These are phyloP conservation scores for Danio aesculapii DNA, from an alignment of 2,797 vertebrate genomes.

Conservation along the genomic window DNA sequence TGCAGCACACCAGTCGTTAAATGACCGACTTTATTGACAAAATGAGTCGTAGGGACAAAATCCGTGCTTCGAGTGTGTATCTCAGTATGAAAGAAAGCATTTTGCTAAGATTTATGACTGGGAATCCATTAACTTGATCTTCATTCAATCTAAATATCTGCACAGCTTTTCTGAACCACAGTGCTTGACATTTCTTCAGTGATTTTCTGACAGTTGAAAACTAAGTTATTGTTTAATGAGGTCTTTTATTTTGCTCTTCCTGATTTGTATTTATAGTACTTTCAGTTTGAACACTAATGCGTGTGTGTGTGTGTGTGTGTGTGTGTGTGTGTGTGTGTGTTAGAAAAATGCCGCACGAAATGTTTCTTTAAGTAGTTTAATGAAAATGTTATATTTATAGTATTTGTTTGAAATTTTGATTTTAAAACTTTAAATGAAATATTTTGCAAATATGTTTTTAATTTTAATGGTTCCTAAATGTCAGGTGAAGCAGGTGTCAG, in stretches of 20 bases:
- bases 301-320: no score
- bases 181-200: not conserved
- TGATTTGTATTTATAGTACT: not conserved
- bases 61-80: no score
- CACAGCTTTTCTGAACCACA: not conserved
- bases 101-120: not conserved
- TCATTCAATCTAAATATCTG: not conserved
- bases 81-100: not conserved
- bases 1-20: conserved; percentile 27
- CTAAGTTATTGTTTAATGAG: not conserved
- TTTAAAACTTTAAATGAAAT: not conserved
- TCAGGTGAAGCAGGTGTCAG: not conserved
- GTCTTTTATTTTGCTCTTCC: conserved; percentile 6
- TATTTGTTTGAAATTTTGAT: not conserved
- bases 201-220: not conserved
- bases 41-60: not conserved
- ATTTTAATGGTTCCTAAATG: not conserved
- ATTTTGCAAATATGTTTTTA: not conserved
- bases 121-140: not conserved
- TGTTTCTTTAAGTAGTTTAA: not conserved
- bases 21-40: conserved; percentile 20
- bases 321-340: no score
- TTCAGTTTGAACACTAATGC: not conserved
- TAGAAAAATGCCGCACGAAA: not conserved
- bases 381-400: not conserved